Conservation (phyloP, 2,797 vertebrate genomes). For the Pterois miles region DNA sequence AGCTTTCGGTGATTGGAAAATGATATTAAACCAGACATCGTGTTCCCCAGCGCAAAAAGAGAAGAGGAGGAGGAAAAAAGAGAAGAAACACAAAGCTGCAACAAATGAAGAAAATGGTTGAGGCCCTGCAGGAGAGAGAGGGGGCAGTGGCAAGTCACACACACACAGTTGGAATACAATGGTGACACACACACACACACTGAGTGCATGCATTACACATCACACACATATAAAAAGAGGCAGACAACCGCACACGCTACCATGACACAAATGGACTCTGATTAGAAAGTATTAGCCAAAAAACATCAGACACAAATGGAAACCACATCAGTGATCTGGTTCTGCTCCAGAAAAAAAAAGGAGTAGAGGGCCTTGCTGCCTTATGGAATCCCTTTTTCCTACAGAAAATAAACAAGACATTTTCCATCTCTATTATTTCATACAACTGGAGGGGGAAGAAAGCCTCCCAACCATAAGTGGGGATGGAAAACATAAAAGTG, state of each 20-base stretch:
- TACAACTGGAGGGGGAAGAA: conserved; percentile 54
- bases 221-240: conserved; percentile 37
- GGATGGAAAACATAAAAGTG: conserved; percentile 44
- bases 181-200: conserved; percentile 33
- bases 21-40: conserved; percentile 81
- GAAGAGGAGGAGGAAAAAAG: not conserved
- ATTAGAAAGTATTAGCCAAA: conserved; percentile 78
- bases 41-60: conserved; percentile 63
- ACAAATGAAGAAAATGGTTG: conserved; percentile 76
- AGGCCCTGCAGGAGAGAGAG: conserved; percentile 63
- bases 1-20: conserved; percentile 82
- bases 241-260: conserved; percentile 47
- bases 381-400: conserved; percentile 44
- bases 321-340: conserved; percentile 73
- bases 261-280: conserved; percentile 71
- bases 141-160: conserved; percentile 50
- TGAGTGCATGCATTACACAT: conserved; percentile 41
- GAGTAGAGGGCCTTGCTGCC: conserved; percentile 30
- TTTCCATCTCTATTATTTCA: conserved; percentile 69
- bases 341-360: conserved; percentile 54
- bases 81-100: conserved; percentile 62
- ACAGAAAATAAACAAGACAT: conserved; percentile 68
- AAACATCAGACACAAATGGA: conserved; percentile 70
- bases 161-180: conserved; percentile 36
- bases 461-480: conserved; percentile 52